Base-by-base conservation (phyloP, 2,888 invertebrate genomes). In the Chirona hameri region DNA sequence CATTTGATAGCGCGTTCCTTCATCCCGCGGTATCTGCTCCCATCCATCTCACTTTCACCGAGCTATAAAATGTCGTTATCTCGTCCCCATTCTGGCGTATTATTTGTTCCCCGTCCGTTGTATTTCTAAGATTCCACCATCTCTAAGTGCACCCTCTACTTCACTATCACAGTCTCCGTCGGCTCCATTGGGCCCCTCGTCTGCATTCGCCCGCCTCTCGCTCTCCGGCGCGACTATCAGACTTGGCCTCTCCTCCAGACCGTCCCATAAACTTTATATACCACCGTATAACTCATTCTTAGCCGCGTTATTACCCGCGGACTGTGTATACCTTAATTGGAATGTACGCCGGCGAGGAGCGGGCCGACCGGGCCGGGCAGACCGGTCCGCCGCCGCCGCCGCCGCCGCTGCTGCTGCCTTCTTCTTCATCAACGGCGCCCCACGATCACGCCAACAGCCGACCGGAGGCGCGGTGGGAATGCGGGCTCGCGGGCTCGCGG, bases 111-210 rank as follows among this genome's bases (percentile, higher is more conserved):
- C 27, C 27, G 65, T 65, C n/a, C 4, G 10, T 9, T n/a, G n/a
- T 27, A 65, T 27, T 65, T 27, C n/a, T 1, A 9, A 2, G 12
- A 27, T 65, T 65, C n/a, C 65, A n/a, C 27, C n/a, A 39, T 39
- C 39, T 10, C 9, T 69, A 69, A 31, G 31, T n/a, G 31, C n/a
- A 24, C n/a, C n/a, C 69, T 27, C 65, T 65, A 60, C 60, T 60
- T 60, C 15, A 24, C 24, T 24, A 65, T 65, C 65, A 18, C 52
- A 18, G 52, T 18, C 14, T 18, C 92, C 92, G 89, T 91, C 92
- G 91, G 85, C 55, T 15, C 31, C 21, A n/a, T 79, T 76, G 52
- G 76, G 29, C 80, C 48, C 18, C 46, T 69, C 83, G 65, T 55
- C 80, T 60, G 72, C 81, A 81, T 84, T 80, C 79, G 82, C 81